Base-by-base conservation (phyloP, 2,113 vertebrate genomes). In the Perca schrenkii region DNA sequence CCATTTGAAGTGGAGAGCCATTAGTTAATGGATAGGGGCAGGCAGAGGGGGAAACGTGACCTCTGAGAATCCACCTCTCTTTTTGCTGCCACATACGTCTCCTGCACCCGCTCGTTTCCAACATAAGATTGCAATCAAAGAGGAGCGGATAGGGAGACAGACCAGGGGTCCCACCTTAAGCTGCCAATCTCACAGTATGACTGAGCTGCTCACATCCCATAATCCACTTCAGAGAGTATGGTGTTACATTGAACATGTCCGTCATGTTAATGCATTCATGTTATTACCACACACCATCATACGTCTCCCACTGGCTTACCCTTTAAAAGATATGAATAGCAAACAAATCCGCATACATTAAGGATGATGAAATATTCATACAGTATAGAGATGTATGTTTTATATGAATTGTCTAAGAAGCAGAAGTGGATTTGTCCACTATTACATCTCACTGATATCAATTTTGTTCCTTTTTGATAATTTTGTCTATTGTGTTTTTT, bases 21-120 rank as follows among this genome's bases (percentile, higher is more conserved):
- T 91, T 87, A 89, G 80, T 87, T 92, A 91, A 91, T 86, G 86
- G 82, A 57, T 57, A 74, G 67, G 71, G 78, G 82, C 82, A 85
- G 53, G 77, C 61, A 47, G 62, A 69, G 75, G 52, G 52, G 79
- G 68, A 70, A 84, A 75, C 25, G 34, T 71, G 83, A 89, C 88
- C 66, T 84, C 73, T 17, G 79, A 84, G 83, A 88, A 81, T 77
- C 75, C 11, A 25, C 73, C 58, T 85, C 73, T 67, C 67, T 79
- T 69, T 53, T 54, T 8, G 3, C 69, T 34, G 64, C 47, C 60
- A 21, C 1, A 1, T 65, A 47, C 60, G 2, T 72, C 83, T 79
- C 34, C 58, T 31, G 46, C 65, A 66, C 14, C 49, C 66, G 40
- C 84, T 58, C 4, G 4, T 79, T 84, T 83, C 66, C 61, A 78